Percentiles rank a stretch among this genome's conserved stretches.
Evolutionary conservation across 2,888 invertebrate species (phyloP).

Genomic region (Dugesia japonica): DNA sequence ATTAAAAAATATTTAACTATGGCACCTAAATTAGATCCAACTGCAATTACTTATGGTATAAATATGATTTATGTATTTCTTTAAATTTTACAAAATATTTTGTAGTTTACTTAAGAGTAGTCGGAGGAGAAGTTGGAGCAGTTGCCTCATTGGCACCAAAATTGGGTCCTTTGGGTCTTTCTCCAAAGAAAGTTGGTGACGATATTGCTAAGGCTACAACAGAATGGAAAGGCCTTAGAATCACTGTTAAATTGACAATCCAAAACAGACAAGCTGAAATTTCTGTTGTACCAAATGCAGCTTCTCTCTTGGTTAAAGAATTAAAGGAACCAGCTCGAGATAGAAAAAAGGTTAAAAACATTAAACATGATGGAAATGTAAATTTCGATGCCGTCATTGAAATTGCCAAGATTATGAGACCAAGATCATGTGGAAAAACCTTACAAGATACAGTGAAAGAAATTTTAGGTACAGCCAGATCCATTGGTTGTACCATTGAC

Average conservation of each 20-base stretch:
- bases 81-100: slow-evolving; percentile 40
- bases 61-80: background rate
- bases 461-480: slow-evolving; percentile 51
- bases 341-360: slow-evolving; percentile 87
- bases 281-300: slow-evolving; percentile 87
- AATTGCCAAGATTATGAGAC: slow-evolving; percentile 79
- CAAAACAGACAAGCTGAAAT: slow-evolving; percentile 81
- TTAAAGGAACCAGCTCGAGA: slow-evolving; percentile 95
- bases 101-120: slow-evolving; percentile 80
- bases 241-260: slow-evolving; percentile 87
- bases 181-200: slow-evolving; percentile 98
- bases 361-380: slow-evolving; percentile 91
- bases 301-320: slow-evolving; percentile 88
- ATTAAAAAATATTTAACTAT: slow-evolving; percentile 40
- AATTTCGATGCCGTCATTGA: slow-evolving; percentile 74
- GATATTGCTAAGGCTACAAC: slow-evolving; percentile 95
- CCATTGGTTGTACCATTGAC: slow-evolving; percentile 53
- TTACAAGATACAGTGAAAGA: slow-evolving; percentile 75
- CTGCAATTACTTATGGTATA: slow-evolving; percentile 88
- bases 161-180: slow-evolving; percentile 97
- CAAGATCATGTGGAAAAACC: slow-evolving; percentile 80
- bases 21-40: slow-evolving; percentile 90
- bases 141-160: slow-evolving; percentile 96
- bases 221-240: slow-evolving; percentile 97
- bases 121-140: slow-evolving; percentile 97